Evolutionary conservation across 2,888 invertebrate genomes (phyloP), one percentile per base, ranked within the genome.

Genomic region (Leucoptera coffeella): DNA sequence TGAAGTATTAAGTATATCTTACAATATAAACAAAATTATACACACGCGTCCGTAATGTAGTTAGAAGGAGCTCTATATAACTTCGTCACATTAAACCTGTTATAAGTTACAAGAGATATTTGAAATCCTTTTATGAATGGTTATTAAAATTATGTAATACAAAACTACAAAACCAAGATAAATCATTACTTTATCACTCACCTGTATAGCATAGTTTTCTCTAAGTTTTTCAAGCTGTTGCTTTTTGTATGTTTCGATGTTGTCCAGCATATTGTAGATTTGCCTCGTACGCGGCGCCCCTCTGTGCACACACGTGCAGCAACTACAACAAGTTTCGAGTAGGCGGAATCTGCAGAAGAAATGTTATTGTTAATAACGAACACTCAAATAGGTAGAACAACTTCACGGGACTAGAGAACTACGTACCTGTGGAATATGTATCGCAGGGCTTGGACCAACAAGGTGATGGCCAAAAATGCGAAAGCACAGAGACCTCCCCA

Each of bases 141-240:
- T n/a, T n/a, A n/a, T n/a, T n/a, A n/a, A n/a, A n/a, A n/a, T n/a
- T n/a, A n/a, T n/a, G n/a, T n/a, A n/a, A n/a, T n/a, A n/a, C n/a
- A n/a, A n/a, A n/a, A n/a, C n/a, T n/a, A n/a, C n/a, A n/a, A n/a
- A n/a, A n/a, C n/a, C n/a, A n/a, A n/a, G n/a, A n/a, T n/a, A n/a
- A n/a, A n/a, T n/a, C n/a, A n/a, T n/a, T n/a, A n/a, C n/a, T n/a
- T n/a, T n/a, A n/a, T 29, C 29, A 39, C 42, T 58, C 45, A 86
- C 85, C 76, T 94, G 93, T 53, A 82, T 80, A 26, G 89, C 83
- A 54, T 95, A 95, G 60, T 94, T 93, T 51, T 94, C 93, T 14
- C 91, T 74, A 32, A 95, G 65, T 42, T 83, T 80, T 42, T 93
- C 92, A 43, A 94, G 64, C 47, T 93, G 92, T 48, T 84, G 87